Conservation (phyloP, 2,797 vertebrate species). For the Balearica regulorum region DNA sequence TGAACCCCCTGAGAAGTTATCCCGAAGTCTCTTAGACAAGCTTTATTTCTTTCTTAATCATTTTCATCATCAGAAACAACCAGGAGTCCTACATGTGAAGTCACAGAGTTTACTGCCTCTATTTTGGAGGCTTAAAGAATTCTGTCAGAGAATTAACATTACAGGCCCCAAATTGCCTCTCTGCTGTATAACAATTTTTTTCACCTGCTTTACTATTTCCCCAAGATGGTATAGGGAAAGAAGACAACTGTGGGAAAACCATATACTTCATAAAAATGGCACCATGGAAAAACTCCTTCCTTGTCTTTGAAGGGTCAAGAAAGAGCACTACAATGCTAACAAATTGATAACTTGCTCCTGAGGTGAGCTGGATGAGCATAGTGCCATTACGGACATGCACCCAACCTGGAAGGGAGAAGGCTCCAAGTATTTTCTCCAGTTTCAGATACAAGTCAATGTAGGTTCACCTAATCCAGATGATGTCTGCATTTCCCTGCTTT, state of each 20-base stretch:
- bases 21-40: not conserved
- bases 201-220: not conserved
- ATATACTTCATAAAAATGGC: not conserved
- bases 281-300: not conserved
- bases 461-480: not conserved
- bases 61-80: not conserved
- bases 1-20: not conserved
- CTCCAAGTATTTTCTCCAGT: not conserved
- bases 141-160: not conserved
- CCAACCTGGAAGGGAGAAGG: not conserved
- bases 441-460: not conserved
- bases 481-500: not conserved
- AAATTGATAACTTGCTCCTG: not conserved
- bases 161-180: not conserved
- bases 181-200: not conserved
- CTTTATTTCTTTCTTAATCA: not conserved
- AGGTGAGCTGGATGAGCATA: not conserved
- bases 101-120: not conserved
- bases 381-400: not conserved
- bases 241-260: not conserved
- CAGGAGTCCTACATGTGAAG: fast-evolving
- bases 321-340: not conserved
- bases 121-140: not conserved
- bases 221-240: not conserved
- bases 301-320: not conserved